A percentile compares a stretch with the other conserved stretches of the same genome.
These are phyloP conservation scores for Scleropages formosus DNA, from an alignment of 2,797 vertebrate species.

Conservation along the genomic window DNA sequence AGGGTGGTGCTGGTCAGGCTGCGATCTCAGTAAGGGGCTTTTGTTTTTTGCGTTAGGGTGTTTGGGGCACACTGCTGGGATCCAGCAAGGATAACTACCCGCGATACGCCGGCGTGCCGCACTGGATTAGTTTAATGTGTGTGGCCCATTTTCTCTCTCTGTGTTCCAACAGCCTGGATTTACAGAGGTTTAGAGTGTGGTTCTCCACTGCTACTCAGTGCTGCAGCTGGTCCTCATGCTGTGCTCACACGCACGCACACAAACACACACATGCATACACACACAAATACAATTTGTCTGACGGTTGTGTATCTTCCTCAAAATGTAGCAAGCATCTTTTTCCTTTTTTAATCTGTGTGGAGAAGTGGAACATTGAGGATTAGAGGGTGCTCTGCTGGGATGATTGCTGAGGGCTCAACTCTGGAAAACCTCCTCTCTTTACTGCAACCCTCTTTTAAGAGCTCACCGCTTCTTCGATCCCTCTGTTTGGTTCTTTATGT, in stretches of 20 bases:
- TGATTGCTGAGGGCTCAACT: slow-evolving; percentile 1
- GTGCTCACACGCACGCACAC: slow-evolving; percentile 27
- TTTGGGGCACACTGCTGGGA: too few species aligned
- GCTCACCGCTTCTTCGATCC: background rate
- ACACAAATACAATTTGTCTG: background rate
- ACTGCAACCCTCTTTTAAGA: too few species aligned
- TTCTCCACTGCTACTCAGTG: slow-evolving; percentile 40
- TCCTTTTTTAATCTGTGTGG: slow-evolving; percentile 51
- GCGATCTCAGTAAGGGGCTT: background rate
- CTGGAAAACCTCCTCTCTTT: background rate
- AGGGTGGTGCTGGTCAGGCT: too few species aligned
- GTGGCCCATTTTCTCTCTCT: slow-evolving; percentile 45
- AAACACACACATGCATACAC: slow-evolving; percentile 17
- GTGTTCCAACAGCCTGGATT: slow-evolving; percentile 54
- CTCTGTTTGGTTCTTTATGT: slow-evolving; percentile 13
- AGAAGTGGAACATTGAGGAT: slow-evolving; percentile 29
- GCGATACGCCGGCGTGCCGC: background rate
- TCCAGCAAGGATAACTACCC: too few species aligned
- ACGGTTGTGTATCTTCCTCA: background rate
- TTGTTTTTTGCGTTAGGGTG: background rate
- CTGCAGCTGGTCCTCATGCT: slow-evolving; percentile 14
- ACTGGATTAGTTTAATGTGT: slow-evolving; percentile 37
- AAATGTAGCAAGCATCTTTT: slow-evolving; percentile 40
- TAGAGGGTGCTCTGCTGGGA: background rate
- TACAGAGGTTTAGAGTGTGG: slow-evolving; percentile 53